Base-by-base conservation (phyloP, 2,113 vertebrate genomes). In the Camelus dromedarius region DNA sequence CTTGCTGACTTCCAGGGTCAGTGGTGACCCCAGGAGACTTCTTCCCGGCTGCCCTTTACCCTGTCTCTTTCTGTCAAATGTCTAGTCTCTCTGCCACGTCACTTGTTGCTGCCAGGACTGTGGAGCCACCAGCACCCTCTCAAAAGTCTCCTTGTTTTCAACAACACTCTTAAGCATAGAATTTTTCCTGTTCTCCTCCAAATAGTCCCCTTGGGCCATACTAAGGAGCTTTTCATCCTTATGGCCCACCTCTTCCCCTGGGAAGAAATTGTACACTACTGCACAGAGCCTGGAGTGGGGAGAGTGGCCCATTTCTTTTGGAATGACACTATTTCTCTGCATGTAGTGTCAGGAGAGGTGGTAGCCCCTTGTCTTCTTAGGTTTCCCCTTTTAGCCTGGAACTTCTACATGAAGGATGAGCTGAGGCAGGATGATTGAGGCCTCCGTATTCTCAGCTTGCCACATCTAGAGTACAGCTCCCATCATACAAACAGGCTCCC, bases 121-220 rank as follows among this genome's bases (percentile, higher is more conserved):
- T 28, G 22, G 69, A 88, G n/a, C 42, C 75, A 60, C 50, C 42
- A 75, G 50, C 42, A 32, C 19, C 14, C n/a, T 76, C 67, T 58
- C 66, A 80, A 92, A 67, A 14, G 24, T 90, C 58, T 85, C 56
- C 79, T 76, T 46, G 18, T 67, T 90, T 85, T 81, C 50, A 80
- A 67, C 48, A 64, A 62, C 30, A 73, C 10, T 66, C 2, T 13
- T 35, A 80, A 46, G 58, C 38, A 48, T 28, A 66, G 9, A 75
- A 67, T 89, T 81, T 95, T 80, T 72, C 50, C 42, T 42, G 46
- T 87, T 81, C 18, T 54, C 58, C 82, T 91, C 58, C 95, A 87
- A 87, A 86, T 75, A 88, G 42, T 73, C 30, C 14, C 13, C 18
- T 69, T 42, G 60, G 76, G 52, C 20, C 86, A 6, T 62, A 46